Evolutionary conservation across 2,888 invertebrate species (phyloP).

Genomic region (Monoplex corrugatus): DNA sequence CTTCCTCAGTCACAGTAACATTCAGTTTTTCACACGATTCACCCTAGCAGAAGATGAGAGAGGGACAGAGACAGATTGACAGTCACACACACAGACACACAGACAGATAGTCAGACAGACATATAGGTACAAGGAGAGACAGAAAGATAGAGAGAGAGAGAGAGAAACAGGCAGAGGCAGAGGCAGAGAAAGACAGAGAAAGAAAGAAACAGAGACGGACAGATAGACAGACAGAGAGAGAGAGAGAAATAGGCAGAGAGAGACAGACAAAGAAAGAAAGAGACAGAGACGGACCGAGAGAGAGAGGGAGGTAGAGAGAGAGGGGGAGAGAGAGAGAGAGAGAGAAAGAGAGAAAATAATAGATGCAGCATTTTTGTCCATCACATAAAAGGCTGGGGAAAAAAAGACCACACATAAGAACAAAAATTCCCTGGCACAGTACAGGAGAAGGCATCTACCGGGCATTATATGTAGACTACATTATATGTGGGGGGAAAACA

Average conservation of each 20-base stretch:
- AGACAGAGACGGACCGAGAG: neutral
- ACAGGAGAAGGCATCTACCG: too few species aligned
- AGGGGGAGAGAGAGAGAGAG: neutral
- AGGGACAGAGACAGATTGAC: neutral
- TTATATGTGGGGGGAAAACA: too few species aligned
- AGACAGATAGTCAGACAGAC: neutral
- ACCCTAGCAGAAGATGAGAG: too few species aligned
- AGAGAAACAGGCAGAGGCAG: neutral
- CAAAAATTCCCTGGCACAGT: too few species aligned
- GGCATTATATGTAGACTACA: too few species aligned
- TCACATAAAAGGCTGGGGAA: neutral
- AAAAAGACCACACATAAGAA: neutral
- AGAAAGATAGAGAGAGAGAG: neutral
- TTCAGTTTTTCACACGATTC: too few species aligned
- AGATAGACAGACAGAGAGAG: neutral
- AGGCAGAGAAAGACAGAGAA: neutral
- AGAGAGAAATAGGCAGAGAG: neutral
- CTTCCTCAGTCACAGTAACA: too few species aligned
- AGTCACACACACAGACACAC: neutral
- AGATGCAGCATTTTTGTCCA: too few species aligned
- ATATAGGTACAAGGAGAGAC: neutral
- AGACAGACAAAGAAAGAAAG: neutral
- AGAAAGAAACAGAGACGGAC: neutral
- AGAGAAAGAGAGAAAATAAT: neutral
- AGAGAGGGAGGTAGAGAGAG: neutral